Evolutionary conservation across 2,888 invertebrate species (phyloP), one percentile per base, ranked within the genome.

Genomic region (Isoperla grammatica): DNA sequence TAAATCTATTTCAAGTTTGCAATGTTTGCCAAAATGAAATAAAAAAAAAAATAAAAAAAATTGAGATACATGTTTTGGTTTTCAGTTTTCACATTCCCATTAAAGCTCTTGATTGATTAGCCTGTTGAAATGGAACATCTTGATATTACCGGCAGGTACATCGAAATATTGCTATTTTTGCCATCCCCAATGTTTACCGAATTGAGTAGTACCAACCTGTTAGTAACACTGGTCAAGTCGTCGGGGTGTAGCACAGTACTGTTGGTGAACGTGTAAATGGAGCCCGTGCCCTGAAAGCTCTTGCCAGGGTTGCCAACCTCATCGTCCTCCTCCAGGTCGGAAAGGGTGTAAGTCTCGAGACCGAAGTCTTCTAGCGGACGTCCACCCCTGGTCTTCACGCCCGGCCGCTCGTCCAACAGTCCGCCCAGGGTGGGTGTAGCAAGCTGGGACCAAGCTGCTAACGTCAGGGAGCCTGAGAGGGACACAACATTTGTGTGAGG

Each of bases 341-440:
- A 81, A 37, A 87, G 72, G 0, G 81, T 81, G 68, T 84, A 86
- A 1, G 81, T 78, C 64, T 90, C 86, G 69, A 88, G 73, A 57
- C 92, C 90, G 63, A 88, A 79, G 57, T 87, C 87, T 63, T 87
- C 85, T 19, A 88, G 76, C 0, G 85, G 85, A 11, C 89, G 83
- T 9, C 87, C 85, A 6, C 91, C 91, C 1, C 90, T 81, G 19
- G 90, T 88, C 65, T 89, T 90, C 1, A 96, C 93, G 1, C 95
- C 95, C 0, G 94, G 94, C 60, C 94, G 82, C 62, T 93, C 91
- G 67, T 95, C 95, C 61, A 97, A 75, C 58, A 97, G 78, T 66
- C 94, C 93, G 63, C 92, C 90, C 71, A 96, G 83, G 55, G 90
- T 91, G 9, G 97, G 97, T 56, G 93, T 94, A 48, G 97, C 97